Evolutionary conservation across 2,797 vertebrate species (phyloP), one percentile per base, ranked within the genome.

Genomic region (Coccyzus lansbergi): DNA sequence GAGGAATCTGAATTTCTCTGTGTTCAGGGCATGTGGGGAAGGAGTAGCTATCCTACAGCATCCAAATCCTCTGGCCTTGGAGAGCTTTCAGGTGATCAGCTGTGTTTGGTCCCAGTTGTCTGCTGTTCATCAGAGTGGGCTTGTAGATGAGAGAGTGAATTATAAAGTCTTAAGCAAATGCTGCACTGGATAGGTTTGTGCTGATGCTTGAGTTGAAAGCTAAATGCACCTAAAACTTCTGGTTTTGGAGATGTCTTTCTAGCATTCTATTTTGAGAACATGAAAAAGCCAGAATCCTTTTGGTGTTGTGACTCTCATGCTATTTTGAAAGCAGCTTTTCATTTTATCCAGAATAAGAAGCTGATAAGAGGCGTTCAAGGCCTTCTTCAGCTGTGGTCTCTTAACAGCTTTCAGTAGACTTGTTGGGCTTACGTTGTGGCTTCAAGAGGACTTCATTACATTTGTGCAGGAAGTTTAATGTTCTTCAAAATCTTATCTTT

Each of bases 261-360:
- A 89, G 51, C 25, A 10, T 81, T 79, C 90, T 95, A 91, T 92
- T 95, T 87, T 91, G 67, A 75, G 93, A 92, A 83, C 52, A 63
- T 67, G 86, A 93, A 93, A 93, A 94, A 88, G 28, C 25, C 40
- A 63, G 49, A 77, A 69, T 93, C 59, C 60, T 79, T 81, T 44
- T 76, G 62, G 51, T 93, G 56, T 89, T 91, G 52, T 86, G 84
- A 91, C 63, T 89, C 60, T 90, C 3, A 5, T 72, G 60, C 72
- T 89, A 59, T 94, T 94, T 96, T 89, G 72, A 85, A 91, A 88
- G 65, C 62, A 83, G 44, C 29, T 92, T 83, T 87, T 49, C 0
- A 0, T 62, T 81, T 85, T 68, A 46, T 78, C 77, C 38, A 59
- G 65, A 89, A 86, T 51, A 72, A 87, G 67, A 72, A 65, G 24